Conservation (phyloP, 2,888 invertebrate genomes). For the Scrobipalpa costella region DNA sequence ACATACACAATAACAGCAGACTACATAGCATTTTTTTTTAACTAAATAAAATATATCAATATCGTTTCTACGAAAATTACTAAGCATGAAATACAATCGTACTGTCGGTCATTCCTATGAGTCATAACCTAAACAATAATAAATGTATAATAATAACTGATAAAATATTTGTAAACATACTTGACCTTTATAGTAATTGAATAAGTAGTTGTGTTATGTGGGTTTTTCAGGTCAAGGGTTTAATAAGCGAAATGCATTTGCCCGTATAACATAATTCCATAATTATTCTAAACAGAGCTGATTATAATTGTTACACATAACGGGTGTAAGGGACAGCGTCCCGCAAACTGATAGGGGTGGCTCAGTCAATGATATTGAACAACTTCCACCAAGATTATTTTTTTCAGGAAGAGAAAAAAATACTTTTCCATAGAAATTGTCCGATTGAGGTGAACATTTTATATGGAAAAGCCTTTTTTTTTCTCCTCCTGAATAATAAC, state of each 20-base stretch:
- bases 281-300: neutral
- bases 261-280: neutral
- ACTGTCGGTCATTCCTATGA: neutral
- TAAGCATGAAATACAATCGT: neutral
- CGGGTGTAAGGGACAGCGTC: no score
- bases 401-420: no score
- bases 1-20: no score
- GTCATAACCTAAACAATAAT: neutral
- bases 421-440: no score
- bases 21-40: no score
- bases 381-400: no score
- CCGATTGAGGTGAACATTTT: no score
- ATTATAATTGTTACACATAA: neutral
- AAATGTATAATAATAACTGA: neutral
- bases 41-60: neutral
- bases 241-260: neutral
- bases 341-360: no score
- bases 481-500: no score
- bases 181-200: neutral
- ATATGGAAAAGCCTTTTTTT: no score
- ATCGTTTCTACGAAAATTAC: neutral
- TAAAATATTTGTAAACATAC: conserved; percentile 3
- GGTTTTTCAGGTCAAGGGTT: neutral
- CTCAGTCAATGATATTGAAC: no score
- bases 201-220: neutral